These are phyloP conservation scores for Ips typographus DNA, from an alignment of 1,140 invertebrate species.

Conservation along the genomic window DNA sequence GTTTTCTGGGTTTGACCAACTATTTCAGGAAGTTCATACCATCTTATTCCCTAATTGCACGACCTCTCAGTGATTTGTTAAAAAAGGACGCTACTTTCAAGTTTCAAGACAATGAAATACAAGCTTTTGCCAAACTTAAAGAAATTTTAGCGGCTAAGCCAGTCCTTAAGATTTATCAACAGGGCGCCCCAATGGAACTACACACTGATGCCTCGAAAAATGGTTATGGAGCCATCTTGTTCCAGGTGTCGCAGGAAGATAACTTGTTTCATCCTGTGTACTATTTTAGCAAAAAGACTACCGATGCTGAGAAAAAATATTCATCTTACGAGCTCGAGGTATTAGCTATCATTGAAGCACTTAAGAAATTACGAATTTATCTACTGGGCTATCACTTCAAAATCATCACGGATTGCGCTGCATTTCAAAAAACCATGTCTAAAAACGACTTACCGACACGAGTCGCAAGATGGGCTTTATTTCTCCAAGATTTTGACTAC, in stretches of 20 bases:
- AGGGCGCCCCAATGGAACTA: conserved; percentile 2
- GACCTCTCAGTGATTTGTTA: conserved; percentile 40
- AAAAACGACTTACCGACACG: too few relatives aligned
- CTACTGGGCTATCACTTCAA: conserved; percentile 54
- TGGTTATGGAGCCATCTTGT: conserved; percentile 7
- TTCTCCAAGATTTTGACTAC: conserved; percentile 11
- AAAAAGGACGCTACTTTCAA: conserved; percentile 23
- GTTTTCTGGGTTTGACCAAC: conserved; percentile 45
- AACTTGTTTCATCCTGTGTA: conserved; percentile 53
- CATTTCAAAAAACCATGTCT: conserved; percentile 35
- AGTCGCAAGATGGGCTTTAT: too few relatives aligned
- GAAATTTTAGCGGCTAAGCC: conserved; percentile 38
- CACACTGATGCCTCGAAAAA: too few relatives aligned
- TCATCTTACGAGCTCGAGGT: conserved; percentile 51
- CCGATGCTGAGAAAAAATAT: conserved; percentile 38
- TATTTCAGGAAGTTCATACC: conserved; percentile 49
- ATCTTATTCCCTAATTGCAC: conserved; percentile 36
- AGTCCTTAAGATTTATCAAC: conserved; percentile 49
- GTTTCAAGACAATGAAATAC: conserved; percentile 13
- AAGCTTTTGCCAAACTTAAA: conserved; percentile 39
- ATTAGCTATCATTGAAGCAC: conserved; percentile 54
- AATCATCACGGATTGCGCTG: conserved; percentile 51
- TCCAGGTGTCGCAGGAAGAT: conserved; percentile 44
- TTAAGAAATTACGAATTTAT: conserved; percentile 57
- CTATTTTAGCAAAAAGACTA: conserved; percentile 15